phyloP scores from a whole-genome alignment of 2,113 vertebrate species.

The Xenopus laevis region DNA sequence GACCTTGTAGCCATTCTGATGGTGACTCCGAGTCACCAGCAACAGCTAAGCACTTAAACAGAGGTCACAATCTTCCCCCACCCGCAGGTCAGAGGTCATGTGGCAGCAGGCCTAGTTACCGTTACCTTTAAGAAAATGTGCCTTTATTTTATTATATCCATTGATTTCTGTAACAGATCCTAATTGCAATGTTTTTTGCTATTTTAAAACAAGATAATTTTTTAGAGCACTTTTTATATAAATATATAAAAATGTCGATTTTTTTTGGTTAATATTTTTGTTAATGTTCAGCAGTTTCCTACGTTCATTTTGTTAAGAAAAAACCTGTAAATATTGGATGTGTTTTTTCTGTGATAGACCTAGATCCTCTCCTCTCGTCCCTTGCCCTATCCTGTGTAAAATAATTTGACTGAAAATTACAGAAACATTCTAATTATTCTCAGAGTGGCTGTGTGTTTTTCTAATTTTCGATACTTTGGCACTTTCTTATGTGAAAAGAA shows the following conservation, averaged over 20 bases:
- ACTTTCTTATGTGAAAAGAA: too few species aligned
- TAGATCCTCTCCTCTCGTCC: not conserved
- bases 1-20: not conserved
- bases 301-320: slow-evolving; percentile 36
- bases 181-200: slow-evolving; percentile 42
- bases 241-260: slow-evolving; percentile 25
- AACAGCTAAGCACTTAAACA: slow-evolving; percentile 30
- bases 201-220: slow-evolving; percentile 41
- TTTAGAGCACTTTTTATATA: slow-evolving; percentile 44
- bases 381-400: slow-evolving; percentile 29
- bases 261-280: slow-evolving; percentile 17
- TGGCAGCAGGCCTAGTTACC: slow-evolving; percentile 34
- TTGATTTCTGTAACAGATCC: slow-evolving; percentile 42
- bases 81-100: slow-evolving; percentile 33
- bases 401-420: slow-evolving; percentile 45
- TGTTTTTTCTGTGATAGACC: slow-evolving; percentile 37
- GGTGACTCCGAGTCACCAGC: not conserved
- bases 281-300: slow-evolving; percentile 20
- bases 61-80: slow-evolving; percentile 13
- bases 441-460: too few species aligned
- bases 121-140: slow-evolving; percentile 39
- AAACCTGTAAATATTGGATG: slow-evolving; percentile 39
- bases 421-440: slow-evolving; percentile 37
- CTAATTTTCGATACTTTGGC: too few species aligned
- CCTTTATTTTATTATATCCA: slow-evolving; percentile 42